Base-by-base conservation (phyloP, 2,113 vertebrate genomes). In the Sylvia atricapilla region DNA sequence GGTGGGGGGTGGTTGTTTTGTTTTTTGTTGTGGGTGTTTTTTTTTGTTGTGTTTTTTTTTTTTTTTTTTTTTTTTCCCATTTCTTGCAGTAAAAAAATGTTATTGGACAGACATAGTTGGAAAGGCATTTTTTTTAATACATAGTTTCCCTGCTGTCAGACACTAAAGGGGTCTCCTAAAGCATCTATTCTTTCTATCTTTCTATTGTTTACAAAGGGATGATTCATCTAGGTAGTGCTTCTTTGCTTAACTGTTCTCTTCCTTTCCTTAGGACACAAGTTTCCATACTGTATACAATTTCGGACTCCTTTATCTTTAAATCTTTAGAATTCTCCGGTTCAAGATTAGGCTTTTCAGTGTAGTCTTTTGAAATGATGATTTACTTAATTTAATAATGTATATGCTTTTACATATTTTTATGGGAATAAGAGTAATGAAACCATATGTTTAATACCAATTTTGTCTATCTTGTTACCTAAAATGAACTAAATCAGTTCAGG, bases 91-190 rank as follows among this genome's bases (percentile, higher is more conserved):
- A 62, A 52, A 27, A 37, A 39, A 59, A 41, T 19, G 3, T 25
- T 50, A 8, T 74, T 39, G 9, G 15, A 27, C 33, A 37, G 25
- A 25, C 7, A 9, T 47, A 39, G 4, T 15, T 91, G 13, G 13
- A 68, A n/a, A 35, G 6, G 1, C 3, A 6, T 58, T 81, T 58
- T 53, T 49, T 13, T 25, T 1, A 2, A 2, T 12, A 20, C 14
- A 14, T 17, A 24, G 3, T 31, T 82, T 78, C 6, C 7, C 52
- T 81, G 13, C 31, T 52, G 7, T 69, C 50, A 80, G 52, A 46
- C 13, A 31, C 16, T 69, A n/a, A n/a, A n/a, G n/a, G n/a, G n/a
- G 11, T 66, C 31, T 82, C 75, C 46, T 16, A 27, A 23, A 58
- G 9, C 2, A 13, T 49, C 16, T 58, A 4, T 49, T 52, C 39